Conservation (phyloP, 1,140 invertebrate genomes). For the Caerostris extrusa region DNA sequence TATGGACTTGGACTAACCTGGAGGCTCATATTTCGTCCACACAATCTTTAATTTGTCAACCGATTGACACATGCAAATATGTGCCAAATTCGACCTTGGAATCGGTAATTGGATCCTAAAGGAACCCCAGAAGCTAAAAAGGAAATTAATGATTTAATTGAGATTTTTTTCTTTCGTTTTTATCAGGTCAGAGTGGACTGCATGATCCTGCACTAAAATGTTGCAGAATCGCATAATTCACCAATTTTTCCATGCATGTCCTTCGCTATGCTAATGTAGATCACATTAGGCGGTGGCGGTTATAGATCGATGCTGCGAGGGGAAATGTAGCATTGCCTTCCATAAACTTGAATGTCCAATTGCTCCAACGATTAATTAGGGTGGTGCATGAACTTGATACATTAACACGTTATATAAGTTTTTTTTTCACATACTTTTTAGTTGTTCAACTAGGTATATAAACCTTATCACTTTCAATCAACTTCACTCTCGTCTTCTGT, state of each 20-base stretch:
- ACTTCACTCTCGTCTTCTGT: neutral
- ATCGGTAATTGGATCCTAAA: neutral
- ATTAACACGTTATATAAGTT: neutral
- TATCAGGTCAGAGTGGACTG: neutral
- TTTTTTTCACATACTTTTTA: neutral
- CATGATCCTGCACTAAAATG: neutral
- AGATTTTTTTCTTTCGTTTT: neutral
- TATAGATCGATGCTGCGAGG: neutral
- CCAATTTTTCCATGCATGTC: neutral
- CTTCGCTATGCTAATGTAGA: neutral
- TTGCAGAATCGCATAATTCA: neutral
- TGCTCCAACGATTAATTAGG: conserved; percentile 1
- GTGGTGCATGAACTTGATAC: conserved; percentile 33
- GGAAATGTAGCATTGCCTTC: neutral
- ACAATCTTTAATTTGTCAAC: neutral
- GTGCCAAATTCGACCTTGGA: neutral
- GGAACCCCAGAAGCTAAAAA: neutral
- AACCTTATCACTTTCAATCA: neutral
- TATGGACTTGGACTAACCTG: neutral
- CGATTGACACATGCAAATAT: neutral
- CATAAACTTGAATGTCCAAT: neutral
- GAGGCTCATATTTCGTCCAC: neutral
- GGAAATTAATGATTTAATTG: neutral
- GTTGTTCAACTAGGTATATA: conserved; percentile 3
- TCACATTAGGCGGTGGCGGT: conserved; percentile 11